Conservation (phyloP, 1,140 invertebrate genomes). For the Subanguina moxae region DNA sequence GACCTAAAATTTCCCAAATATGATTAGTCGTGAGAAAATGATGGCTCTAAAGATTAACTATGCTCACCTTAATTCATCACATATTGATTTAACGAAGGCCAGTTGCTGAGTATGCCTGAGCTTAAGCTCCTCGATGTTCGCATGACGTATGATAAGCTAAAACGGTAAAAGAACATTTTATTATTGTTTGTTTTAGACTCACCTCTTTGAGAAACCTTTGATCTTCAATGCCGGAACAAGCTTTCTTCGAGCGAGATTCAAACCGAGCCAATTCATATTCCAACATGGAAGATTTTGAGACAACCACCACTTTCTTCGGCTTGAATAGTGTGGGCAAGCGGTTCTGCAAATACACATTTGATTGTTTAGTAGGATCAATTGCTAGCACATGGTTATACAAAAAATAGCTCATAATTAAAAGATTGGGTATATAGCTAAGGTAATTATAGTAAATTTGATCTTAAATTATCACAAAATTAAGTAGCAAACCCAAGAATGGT, state of each 20-base stretch:
- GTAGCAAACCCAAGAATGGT: too few relatives aligned
- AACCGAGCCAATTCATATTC: conserved; percentile 32
- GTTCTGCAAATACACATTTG: neutral
- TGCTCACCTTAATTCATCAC: conserved; percentile 37
- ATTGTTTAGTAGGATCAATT: too few relatives aligned
- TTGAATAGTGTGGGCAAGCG: neutral
- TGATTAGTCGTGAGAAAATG: neutral
- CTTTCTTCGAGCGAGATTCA: conserved; percentile 6
- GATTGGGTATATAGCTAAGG: too few relatives aligned
- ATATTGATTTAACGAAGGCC: conserved; percentile 37
- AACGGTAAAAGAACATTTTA: conserved; percentile 19
- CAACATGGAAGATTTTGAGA: conserved; percentile 29
- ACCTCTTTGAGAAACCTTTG: conserved; percentile 30
- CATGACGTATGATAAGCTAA: conserved; percentile 28
- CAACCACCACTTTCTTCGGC: conserved; percentile 19
- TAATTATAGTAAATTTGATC: too few relatives aligned
- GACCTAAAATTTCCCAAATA: conserved; percentile 35
- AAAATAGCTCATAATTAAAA: too few relatives aligned
- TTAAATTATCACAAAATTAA: too few relatives aligned
- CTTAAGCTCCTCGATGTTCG: conserved; percentile 39
- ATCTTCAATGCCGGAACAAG: conserved; percentile 12
- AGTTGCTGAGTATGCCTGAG: conserved; percentile 42
- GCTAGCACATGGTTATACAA: too few relatives aligned
- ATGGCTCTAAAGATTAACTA: neutral
- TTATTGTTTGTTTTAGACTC: neutral